A percentile compares a stretch with the other conserved stretches of the same genome.
Evolutionary conservation across 2,888 invertebrate genomes (phyloP).

Genomic region (Drosophila rubida): DNA sequence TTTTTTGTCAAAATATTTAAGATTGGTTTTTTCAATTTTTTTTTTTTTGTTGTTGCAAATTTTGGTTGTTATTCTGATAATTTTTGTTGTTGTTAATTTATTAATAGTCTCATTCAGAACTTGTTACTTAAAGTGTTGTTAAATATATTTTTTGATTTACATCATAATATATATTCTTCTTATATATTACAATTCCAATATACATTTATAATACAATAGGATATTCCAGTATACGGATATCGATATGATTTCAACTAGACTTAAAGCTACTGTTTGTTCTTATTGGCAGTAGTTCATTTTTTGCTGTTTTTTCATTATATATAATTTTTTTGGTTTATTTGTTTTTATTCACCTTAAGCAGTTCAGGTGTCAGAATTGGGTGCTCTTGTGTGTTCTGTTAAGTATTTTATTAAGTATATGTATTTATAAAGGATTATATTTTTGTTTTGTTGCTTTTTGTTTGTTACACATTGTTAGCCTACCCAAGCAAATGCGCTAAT

Average conservation of each 20-base stretch:
- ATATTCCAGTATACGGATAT: constrained; percentile 14
- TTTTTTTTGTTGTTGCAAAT: constrained; percentile 26
- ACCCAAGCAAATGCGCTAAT: constrained; percentile 80
- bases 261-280: constrained; percentile 85
- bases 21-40: constrained; percentile 31
- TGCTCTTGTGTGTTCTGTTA: constrained; percentile 78
- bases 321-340: background rate
- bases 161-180: constrained; percentile 28
- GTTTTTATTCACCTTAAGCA: constrained; percentile 36
- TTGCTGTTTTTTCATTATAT: constrained; percentile 2
- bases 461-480: constrained; percentile 62
- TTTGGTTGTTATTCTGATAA: constrained; percentile 13
- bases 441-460: constrained; percentile 36
- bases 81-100: constrained; percentile 40
- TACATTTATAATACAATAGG: constrained; percentile 31
- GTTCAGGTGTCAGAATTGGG: constrained; percentile 65
- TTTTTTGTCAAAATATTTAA: constrained; percentile 28
- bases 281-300: constrained; percentile 83
- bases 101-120: constrained; percentile 85
- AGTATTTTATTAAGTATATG: constrained; percentile 18
- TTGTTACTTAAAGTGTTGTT: constrained; percentile 82
- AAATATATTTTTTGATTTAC: constrained; percentile 79
- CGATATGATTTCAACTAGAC: constrained; percentile 49
- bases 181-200: constrained; percentile 68
- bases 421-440: constrained; percentile 25